Percentiles rank a stretch among this genome's conserved stretches.
Conservation (phyloP, 2,113 vertebrate genomes). For the Plectropomus leopardus region DNA sequence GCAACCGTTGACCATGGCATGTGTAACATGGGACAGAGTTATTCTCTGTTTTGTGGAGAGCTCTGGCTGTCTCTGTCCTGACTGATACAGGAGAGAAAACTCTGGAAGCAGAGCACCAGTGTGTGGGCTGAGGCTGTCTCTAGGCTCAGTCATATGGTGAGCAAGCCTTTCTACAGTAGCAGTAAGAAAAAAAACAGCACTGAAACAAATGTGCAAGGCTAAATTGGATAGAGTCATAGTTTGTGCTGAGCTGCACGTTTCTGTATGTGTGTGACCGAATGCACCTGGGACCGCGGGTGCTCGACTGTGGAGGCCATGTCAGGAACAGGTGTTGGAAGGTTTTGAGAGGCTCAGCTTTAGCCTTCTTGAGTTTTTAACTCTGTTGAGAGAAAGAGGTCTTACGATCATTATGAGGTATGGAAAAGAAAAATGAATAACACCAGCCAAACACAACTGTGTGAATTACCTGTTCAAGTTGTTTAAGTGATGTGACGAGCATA, state of each 20-base stretch:
- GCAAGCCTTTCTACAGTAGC: conserved; percentile 45
- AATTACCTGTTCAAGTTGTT: conserved; percentile 25
- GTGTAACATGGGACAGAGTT: conserved; percentile 53
- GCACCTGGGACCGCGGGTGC: conserved; percentile 45
- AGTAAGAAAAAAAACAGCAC: conserved; percentile 43
- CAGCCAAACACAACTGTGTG: conserved; percentile 1
- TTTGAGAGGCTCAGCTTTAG: conserved; percentile 3
- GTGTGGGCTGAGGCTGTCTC: conserved; percentile 56
- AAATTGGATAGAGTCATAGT: conserved; percentile 16
- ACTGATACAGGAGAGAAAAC: conserved; percentile 54
- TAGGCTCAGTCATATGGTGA: conserved; percentile 39
- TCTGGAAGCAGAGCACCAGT: conserved; percentile 49
- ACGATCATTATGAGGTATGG: neutral
- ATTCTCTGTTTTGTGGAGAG: conserved; percentile 61
- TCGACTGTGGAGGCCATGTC: conserved; percentile 48
- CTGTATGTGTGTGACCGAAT: conserved; percentile 20
- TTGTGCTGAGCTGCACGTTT: conserved; percentile 49
- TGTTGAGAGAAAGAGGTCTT: neutral
- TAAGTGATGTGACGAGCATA: conserved; percentile 34
- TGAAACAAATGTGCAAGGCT: conserved; percentile 44
- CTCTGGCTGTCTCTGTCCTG: conserved; percentile 52
- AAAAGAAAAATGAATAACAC: conserved; percentile 4
- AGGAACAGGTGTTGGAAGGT: conserved; percentile 65
- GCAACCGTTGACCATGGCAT: conserved; percentile 65
- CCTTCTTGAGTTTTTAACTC: neutral